These are phyloP conservation scores for Prionailurus bengalensis DNA, from an alignment of 2,113 vertebrate genomes.

Conservation along the genomic window DNA sequence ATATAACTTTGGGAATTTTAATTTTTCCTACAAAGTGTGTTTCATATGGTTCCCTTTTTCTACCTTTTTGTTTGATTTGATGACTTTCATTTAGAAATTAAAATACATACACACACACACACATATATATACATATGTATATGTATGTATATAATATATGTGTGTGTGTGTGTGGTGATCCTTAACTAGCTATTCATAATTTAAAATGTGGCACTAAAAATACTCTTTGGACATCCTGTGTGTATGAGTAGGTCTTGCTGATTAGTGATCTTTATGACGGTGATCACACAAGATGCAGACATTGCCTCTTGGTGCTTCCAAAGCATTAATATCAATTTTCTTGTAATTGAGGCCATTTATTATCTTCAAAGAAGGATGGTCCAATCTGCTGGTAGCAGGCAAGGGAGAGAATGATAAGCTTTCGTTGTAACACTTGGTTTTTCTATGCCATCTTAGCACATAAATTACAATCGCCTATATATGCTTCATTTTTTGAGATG, in stretches of 20 bases:
- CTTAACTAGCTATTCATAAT: not conserved
- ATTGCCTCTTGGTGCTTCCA: not conserved
- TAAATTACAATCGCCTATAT: not conserved
- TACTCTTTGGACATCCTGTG: not conserved
- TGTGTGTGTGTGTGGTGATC: not conserved
- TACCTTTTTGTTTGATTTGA: not conserved
- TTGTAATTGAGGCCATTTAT: not conserved
- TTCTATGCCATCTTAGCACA: too few species aligned
- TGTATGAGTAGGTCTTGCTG: not conserved
- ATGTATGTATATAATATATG: too few species aligned
- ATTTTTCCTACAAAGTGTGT: not conserved
- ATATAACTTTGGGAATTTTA: not conserved
- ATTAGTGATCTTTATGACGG: not conserved
- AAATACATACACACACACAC: not conserved
- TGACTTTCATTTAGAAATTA: not conserved
- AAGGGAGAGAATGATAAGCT: not conserved
- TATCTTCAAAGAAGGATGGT: not conserved
- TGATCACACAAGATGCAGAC: not conserved
- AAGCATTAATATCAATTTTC: not conserved
- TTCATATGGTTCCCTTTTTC: not conserved
- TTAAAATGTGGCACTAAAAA: not conserved
- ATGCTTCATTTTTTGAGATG: not conserved
- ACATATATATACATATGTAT: not conserved
- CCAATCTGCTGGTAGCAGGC: not conserved
- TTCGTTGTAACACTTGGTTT: not conserved